Evolutionary conservation across 2,113 vertebrate genomes (phyloP).

Genomic region (Psettodes erumei): DNA sequence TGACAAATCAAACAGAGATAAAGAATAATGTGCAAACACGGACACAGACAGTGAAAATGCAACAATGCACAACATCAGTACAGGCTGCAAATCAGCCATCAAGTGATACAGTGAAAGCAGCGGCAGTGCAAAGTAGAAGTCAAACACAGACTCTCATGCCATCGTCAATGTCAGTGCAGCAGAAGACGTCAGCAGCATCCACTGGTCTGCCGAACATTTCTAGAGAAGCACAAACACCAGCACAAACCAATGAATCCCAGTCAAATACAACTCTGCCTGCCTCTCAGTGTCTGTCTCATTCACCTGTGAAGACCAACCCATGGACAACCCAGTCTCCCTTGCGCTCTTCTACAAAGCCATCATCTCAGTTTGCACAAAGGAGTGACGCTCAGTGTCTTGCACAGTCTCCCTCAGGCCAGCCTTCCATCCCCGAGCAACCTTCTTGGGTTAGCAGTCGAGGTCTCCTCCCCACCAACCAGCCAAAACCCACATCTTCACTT

Average conservation of each 20-base stretch:
- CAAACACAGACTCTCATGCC: conserved; percentile 46
- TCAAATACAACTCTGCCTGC: conserved; percentile 21
- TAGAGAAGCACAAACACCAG: conserved; percentile 45
- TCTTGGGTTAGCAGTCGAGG: conserved; percentile 50
- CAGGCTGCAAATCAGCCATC: conserved; percentile 33
- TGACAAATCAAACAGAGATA: conserved; percentile 28
- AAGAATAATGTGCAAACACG: conserved; percentile 13
- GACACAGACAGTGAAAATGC: conserved; percentile 34
- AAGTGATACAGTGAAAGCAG: conserved; percentile 24
- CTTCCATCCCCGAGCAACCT: conserved; percentile 17
- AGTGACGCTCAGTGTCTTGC: conserved; percentile 37
- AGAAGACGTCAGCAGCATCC: conserved; percentile 28
- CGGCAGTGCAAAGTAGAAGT: conserved; percentile 28
- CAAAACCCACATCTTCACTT: conserved; percentile 35
- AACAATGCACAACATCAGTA: conserved; percentile 14
- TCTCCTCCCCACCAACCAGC: conserved; percentile 25
- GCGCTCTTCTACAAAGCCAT: conserved; percentile 18
- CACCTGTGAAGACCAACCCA: conserved; percentile 15
- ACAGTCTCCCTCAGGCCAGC: conserved; percentile 59
- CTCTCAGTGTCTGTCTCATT: conserved; percentile 26
- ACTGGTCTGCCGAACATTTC: conserved; percentile 10
- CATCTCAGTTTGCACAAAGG: conserved; percentile 30
- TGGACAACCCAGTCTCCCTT: conserved; percentile 36
- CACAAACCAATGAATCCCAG: conserved; percentile 41
- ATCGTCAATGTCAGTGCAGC: conserved; percentile 16